Percentiles rank a stretch among this genome's conserved stretches.
These are phyloP conservation scores for Phenganax subtilis DNA, from an alignment of 92 coral and sea anemone species.

Conservation along the genomic window DNA sequence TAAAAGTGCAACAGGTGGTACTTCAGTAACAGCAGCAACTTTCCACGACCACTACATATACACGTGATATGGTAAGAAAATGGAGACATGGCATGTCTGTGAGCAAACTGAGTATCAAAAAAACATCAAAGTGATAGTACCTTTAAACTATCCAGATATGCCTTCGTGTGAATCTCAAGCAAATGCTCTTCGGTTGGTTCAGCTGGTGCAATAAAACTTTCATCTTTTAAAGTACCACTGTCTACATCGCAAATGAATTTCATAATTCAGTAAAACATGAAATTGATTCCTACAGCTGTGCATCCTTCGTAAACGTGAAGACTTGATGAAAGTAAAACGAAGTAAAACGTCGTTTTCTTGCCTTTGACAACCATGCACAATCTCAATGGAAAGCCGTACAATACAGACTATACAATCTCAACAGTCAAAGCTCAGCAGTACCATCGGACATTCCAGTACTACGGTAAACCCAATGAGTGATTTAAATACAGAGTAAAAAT, in stretches of 20 bases:
- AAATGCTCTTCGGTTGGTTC: conserved; percentile 77
- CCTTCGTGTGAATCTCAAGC: conserved; percentile 74
- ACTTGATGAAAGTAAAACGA: no score
- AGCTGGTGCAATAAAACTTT: conserved; percentile 66
- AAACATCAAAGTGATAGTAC: conserved; percentile 27
- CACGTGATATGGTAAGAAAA: not conserved
- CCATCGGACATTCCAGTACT: not conserved
- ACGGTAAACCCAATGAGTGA: not conserved
- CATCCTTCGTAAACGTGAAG: no score
- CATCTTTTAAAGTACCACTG: conserved; percentile 63
- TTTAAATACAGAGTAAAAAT: not conserved
- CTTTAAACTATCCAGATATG: conserved; percentile 74
- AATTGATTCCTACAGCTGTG: no score
- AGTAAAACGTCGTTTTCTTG: no score
- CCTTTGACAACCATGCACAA: not conserved
- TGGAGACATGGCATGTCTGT: not conserved
- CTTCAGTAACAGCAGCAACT: conserved; percentile 89
- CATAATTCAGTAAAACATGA: not conserved
- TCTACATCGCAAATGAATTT: conserved; percentile 42
- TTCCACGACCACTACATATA: conserved; percentile 72
- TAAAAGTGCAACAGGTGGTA: conserved; percentile 86
- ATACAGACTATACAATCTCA: not conserved
- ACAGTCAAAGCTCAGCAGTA: not conserved
- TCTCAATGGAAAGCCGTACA: not conserved
- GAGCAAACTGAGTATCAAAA: not conserved